phyloP scores from a whole-genome alignment of 2,797 vertebrate genomes.

The Neopelma chrysocephalum region DNA sequence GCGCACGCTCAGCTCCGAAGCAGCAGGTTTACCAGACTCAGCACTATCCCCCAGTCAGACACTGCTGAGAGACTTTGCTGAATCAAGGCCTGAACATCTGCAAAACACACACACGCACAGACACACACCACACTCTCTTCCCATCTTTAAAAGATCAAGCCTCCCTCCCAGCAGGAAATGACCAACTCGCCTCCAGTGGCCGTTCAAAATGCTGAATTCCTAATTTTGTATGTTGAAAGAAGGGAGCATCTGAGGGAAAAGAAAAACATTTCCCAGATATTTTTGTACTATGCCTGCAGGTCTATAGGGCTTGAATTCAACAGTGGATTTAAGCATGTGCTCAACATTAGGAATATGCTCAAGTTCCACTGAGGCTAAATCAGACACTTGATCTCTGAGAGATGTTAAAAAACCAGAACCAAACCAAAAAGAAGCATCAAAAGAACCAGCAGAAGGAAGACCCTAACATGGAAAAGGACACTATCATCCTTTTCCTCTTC shows the following conservation, averaged over 20 bases:
- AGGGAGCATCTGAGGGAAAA: constrained; percentile 18
- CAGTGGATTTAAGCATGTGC: constrained; percentile 1
- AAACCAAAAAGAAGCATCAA: not conserved
- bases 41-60: not conserved
- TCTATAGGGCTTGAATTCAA: constrained; percentile 11
- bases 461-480: not conserved
- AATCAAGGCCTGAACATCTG: constrained; percentile 34
- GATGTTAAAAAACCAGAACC: not conserved
- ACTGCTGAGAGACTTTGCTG: not conserved
- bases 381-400: not conserved
- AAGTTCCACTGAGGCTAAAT: not conserved
- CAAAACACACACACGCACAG: not conserved
- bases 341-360: constrained; percentile 11
- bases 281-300: constrained; percentile 4
- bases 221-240: constrained; percentile 10
- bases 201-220: constrained; percentile 30
- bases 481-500: not conserved
- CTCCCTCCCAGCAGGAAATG: constrained; percentile 46
- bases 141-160: constrained; percentile 32
- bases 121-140: not conserved
- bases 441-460: not conserved
- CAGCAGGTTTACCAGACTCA: not conserved
- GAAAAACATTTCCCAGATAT: constrained; percentile 34
- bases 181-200: constrained; percentile 14
- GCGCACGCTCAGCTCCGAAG: not conserved